These are phyloP conservation scores for Hylaeus volcanicus DNA, from an alignment of 1,140 invertebrate genomes.

Conservation along the genomic window DNA sequence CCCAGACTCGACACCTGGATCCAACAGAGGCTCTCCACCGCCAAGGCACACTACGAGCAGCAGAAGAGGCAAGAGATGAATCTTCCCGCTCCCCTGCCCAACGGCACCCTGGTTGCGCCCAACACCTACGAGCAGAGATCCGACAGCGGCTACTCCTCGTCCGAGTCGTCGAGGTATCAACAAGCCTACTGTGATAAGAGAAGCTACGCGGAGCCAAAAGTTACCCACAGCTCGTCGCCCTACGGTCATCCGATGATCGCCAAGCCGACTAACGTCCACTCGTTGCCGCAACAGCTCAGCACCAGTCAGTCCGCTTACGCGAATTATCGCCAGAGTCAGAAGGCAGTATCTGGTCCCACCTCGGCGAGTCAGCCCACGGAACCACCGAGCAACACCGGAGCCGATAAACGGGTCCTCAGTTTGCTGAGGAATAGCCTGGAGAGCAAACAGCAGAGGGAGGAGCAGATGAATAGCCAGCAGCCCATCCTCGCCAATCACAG, in stretches of 20 bases:
- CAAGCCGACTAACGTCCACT: constrained; percentile 54
- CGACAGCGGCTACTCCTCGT: constrained; percentile 64
- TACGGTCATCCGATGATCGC: constrained; percentile 63
- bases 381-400: constrained; percentile 77
- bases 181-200: constrained; percentile 78
- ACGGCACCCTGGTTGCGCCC: constrained; percentile 65
- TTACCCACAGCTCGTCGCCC: constrained; percentile 54
- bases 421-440: constrained; percentile 86
- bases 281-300: constrained; percentile 56
- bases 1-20: constrained; percentile 81
- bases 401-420: constrained; percentile 85
- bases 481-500: constrained; percentile 72
- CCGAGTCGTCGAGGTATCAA: constrained; percentile 68
- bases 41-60: constrained; percentile 64
- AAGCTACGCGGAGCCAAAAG: constrained; percentile 66
- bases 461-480: constrained; percentile 76
- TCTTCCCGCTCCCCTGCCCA: constrained; percentile 62
- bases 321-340: constrained; percentile 64
- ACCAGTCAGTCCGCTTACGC: constrained; percentile 60
- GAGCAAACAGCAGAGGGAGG: constrained; percentile 83
- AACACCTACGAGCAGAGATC: constrained; percentile 65
- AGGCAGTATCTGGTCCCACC: constrained; percentile 9
- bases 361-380: constrained; percentile 52
- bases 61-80: constrained; percentile 72
- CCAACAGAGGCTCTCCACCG: constrained; percentile 79